Percentiles rank a stretch among this genome's conserved stretches.
phyloP scores from a whole-genome alignment of 2,113 vertebrate genomes.

The Sitta europaea region DNA sequence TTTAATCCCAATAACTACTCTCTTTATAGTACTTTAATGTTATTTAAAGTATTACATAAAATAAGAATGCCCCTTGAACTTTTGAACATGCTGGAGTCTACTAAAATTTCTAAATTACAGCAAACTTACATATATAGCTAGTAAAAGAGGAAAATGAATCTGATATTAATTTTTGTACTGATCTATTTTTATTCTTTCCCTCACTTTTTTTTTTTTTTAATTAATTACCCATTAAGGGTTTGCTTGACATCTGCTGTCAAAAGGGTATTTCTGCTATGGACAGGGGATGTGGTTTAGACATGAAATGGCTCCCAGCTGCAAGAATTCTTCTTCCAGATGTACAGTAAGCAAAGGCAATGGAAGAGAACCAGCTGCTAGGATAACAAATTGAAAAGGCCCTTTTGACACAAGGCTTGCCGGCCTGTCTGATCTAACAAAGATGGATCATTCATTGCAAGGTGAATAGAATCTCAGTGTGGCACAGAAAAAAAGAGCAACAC shows the following conservation, averaged over 20 bases:
- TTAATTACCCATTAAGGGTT: slow-evolving; percentile 41
- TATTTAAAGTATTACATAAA: not conserved
- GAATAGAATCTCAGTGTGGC: slow-evolving; percentile 32
- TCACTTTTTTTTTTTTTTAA: not conserved
- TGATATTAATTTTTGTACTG: not conserved
- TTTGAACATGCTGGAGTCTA: not conserved
- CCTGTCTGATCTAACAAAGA: slow-evolving; percentile 66
- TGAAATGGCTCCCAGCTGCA: slow-evolving; percentile 80
- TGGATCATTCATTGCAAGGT: slow-evolving; percentile 58
- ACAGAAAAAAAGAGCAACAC: not conserved
- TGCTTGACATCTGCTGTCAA: slow-evolving; percentile 53
- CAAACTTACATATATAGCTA: not conserved
- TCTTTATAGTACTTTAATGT: not conserved
- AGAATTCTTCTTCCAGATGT: slow-evolving; percentile 69
- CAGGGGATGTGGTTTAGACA: slow-evolving; percentile 63
- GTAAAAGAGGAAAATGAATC: not conserved
- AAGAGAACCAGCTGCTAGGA: slow-evolving; percentile 73
- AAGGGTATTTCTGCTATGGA: slow-evolving; percentile 66
- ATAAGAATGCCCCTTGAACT: not conserved
- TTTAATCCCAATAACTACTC: not conserved
- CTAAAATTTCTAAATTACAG: not conserved
- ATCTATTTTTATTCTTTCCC: not conserved
- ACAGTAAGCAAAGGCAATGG: slow-evolving; percentile 64
- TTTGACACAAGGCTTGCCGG: slow-evolving; percentile 53
- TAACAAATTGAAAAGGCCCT: slow-evolving; percentile 66